Evolutionary conservation across 2,888 invertebrate genomes (phyloP).

Genomic region (Tachina lurida): DNA sequence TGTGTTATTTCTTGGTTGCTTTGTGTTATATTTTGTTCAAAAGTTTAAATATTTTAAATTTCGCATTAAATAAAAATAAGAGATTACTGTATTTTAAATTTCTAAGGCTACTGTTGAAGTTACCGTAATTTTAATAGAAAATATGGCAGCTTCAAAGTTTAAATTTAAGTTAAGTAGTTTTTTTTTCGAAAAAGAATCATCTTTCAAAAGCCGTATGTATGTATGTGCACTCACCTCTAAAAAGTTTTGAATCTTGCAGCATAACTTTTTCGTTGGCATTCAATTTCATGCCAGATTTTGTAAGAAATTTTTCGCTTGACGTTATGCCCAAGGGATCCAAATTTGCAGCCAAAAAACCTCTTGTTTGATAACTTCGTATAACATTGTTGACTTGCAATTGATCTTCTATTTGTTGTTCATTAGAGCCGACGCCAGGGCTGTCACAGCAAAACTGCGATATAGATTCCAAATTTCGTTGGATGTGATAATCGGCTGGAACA

Average conservation of each 20-base stretch:
- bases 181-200: neutral
- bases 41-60: too few species aligned
- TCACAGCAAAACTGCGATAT: conserved; percentile 84
- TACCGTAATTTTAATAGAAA: too few species aligned
- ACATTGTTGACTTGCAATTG: conserved; percentile 99
- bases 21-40: too few species aligned
- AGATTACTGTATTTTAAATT: too few species aligned
- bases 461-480: conserved; percentile 86
- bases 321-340: conserved; percentile 91
- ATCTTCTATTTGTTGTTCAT: conserved; percentile 97
- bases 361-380: conserved; percentile 98
- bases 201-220: neutral
- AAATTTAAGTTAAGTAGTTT: neutral
- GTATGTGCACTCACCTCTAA: conserved; percentile 81
- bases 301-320: conserved; percentile 78
- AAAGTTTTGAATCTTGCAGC: conserved; percentile 82
- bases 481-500: conserved; percentile 87
- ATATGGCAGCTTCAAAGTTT: too few species aligned
- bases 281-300: conserved; percentile 82
- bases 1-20: too few species aligned
- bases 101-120: too few species aligned
- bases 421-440: conserved; percentile 82
- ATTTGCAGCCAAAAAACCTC: conserved; percentile 92
- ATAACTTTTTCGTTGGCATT: conserved; percentile 83
- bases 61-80: too few species aligned